These are phyloP conservation scores for Tetragonula carbonaria DNA, from an alignment of 2,888 invertebrate genomes.

Conservation along the genomic window DNA sequence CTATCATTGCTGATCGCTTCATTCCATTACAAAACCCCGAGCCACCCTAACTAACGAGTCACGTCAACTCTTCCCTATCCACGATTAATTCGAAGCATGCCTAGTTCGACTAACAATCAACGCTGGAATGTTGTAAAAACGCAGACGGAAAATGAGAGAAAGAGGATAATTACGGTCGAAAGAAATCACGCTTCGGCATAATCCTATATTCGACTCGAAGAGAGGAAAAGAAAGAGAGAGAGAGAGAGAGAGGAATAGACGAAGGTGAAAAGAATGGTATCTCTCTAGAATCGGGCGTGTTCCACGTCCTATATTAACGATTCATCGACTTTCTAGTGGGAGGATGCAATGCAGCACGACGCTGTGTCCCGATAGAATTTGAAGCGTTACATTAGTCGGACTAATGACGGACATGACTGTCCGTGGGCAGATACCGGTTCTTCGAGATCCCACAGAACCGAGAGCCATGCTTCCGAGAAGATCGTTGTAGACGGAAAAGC, in stretches of 20 bases:
- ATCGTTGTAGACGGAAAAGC: constrained; percentile 61
- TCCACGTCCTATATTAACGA: constrained; percentile 50
- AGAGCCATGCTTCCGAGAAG: constrained; percentile 60
- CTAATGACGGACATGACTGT: constrained; percentile 82
- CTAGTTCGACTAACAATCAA: neutral
- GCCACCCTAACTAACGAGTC: constrained; percentile 10
- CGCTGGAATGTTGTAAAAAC: neutral
- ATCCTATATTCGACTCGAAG: neutral
- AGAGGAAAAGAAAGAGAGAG: neutral
- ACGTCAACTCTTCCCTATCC: neutral
- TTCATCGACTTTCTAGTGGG: constrained; percentile 59
- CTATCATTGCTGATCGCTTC: constrained; percentile 5
- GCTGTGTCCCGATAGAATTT: constrained; percentile 74
- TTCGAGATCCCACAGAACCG: constrained; percentile 56
- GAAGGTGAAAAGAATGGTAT: constrained; percentile 11
- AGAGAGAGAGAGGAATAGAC: neutral
- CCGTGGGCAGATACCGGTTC: constrained; percentile 81
- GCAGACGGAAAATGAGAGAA: too few relatives aligned
- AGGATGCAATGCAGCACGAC: constrained; percentile 56
- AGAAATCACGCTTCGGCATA: neutral
- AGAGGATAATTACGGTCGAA: neutral
- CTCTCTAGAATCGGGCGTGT: constrained; percentile 42
- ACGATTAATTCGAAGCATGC: neutral
- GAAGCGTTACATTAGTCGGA: constrained; percentile 79
- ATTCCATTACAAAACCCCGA: neutral